Percentiles rank a stretch among this genome's conserved stretches.
Conservation (phyloP, 2,888 invertebrate genomes). For the Panzeria rudis region DNA sequence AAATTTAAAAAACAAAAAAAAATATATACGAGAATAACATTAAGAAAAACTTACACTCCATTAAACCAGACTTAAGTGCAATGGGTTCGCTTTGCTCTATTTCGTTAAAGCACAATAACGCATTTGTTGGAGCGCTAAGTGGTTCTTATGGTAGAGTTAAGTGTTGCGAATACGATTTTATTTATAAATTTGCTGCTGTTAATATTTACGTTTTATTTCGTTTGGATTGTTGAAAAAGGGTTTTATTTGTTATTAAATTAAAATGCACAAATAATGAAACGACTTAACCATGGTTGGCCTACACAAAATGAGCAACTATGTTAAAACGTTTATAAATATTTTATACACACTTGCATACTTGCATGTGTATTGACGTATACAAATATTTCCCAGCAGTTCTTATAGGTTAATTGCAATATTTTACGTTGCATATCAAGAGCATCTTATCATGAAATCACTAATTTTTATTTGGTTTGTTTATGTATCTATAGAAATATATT, state of each 20-base stretch:
- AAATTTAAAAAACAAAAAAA: neutral
- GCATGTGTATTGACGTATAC: neutral
- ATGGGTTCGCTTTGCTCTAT: constrained; percentile 62
- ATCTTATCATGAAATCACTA: no score
- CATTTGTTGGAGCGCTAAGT: constrained; percentile 63
- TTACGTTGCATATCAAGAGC: neutral
- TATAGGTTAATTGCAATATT: neutral
- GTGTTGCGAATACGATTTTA: constrained; percentile 34
- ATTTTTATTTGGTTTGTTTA: neutral
- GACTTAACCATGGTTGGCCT: neutral
- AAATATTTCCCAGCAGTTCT: neutral
- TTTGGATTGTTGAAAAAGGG: constrained; percentile 44
- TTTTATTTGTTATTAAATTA: constrained; percentile 58
- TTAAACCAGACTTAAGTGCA: constrained; percentile 69
- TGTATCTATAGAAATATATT: no score
- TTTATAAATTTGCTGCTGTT: constrained; percentile 18
- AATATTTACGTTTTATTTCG: constrained; percentile 27
- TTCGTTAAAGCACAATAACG: constrained; percentile 61
- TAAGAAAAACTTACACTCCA: constrained; percentile 64
- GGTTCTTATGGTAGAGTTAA: constrained; percentile 53
- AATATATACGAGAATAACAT: neutral
- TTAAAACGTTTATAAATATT: neutral
- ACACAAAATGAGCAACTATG: neutral
- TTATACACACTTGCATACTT: neutral
- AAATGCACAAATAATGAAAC: constrained; percentile 67